Evolutionary conservation across 2,888 invertebrate species (phyloP).

Genomic region (Leptinotarsa rubiginosa): DNA sequence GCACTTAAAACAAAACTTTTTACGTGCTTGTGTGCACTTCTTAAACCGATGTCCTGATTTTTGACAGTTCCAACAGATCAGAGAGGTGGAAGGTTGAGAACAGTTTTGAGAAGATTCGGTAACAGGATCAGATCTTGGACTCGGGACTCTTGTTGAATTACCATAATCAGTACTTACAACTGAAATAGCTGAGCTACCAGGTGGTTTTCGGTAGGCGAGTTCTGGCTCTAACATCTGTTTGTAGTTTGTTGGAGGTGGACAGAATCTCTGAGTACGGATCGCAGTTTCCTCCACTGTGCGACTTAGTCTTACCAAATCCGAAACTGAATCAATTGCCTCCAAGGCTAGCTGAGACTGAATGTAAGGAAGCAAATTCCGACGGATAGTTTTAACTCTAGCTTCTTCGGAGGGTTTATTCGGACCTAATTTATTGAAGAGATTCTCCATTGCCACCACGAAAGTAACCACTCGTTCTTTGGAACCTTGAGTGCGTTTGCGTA

Average conservation of each 20-base stretch:
- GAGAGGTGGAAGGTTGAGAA: background rate
- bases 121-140: too few relatives aligned
- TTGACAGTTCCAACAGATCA: conserved; percentile 26
- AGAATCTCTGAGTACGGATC: conserved; percentile 17
- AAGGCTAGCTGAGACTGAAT: conserved; percentile 23
- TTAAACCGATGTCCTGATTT: conserved; percentile 20
- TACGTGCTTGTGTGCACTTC: conserved; percentile 16
- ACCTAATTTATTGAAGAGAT: conserved; percentile 26
- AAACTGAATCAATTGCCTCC: conserved; percentile 12
- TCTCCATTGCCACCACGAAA: conserved; percentile 32
- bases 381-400: conserved; percentile 23
- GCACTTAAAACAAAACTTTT: conserved; percentile 24
- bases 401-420: conserved; percentile 4
- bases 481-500: conserved; percentile 34
- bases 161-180: too few relatives aligned
- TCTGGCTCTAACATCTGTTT: conserved; percentile 28
- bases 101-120: background rate
- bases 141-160: too few relatives aligned
- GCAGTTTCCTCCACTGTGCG: conserved; percentile 30
- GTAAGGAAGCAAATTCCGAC: conserved; percentile 27
- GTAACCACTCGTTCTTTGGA: conserved; percentile 21
- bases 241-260: conserved; percentile 23
- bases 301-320: conserved; percentile 9
- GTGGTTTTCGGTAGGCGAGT: conserved; percentile 14
- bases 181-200: too few relatives aligned